Evolutionary conservation across 2,113 vertebrate genomes (phyloP).

Genomic region (Rhinopithecus roxellana): DNA sequence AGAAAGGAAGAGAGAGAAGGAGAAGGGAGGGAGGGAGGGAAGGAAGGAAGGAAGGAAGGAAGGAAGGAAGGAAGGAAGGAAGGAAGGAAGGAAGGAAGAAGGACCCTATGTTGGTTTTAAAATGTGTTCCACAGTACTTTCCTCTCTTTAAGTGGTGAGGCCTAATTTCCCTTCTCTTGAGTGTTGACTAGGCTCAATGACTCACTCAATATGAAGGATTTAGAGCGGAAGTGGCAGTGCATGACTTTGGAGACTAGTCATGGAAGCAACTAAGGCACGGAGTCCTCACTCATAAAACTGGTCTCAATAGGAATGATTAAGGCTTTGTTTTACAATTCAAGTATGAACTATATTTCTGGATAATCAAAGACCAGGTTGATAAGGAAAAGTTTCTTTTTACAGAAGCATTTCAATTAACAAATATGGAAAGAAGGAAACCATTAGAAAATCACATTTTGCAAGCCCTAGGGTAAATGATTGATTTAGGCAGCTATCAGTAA

Average conservation of each 20-base stretch:
- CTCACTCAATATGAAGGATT: neutral
- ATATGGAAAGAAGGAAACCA: neutral
- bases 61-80: neutral
- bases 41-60: neutral
- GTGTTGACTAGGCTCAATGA: neutral
- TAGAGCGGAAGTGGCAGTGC: accelerated
- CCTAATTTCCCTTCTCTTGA: neutral
- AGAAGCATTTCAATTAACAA: neutral
- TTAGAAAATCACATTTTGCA: neutral
- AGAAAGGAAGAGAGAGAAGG: neutral
- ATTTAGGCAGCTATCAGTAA: neutral
- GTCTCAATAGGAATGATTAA: neutral
- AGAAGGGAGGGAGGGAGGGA: neutral
- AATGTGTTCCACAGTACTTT: neutral
- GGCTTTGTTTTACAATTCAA: neutral
- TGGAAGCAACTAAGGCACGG: neutral
- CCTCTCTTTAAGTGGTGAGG: neutral
- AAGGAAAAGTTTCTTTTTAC: neutral
- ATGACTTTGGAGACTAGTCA: neutral
- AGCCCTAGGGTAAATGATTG: neutral
- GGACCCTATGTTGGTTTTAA: neutral
- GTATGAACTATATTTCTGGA: neutral
- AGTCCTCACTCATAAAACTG: neutral
- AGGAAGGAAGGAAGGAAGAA: neutral
- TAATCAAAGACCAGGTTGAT: neutral